Base-by-base conservation (phyloP, 2,797 vertebrate genomes). In the Etheostoma perlongum region DNA sequence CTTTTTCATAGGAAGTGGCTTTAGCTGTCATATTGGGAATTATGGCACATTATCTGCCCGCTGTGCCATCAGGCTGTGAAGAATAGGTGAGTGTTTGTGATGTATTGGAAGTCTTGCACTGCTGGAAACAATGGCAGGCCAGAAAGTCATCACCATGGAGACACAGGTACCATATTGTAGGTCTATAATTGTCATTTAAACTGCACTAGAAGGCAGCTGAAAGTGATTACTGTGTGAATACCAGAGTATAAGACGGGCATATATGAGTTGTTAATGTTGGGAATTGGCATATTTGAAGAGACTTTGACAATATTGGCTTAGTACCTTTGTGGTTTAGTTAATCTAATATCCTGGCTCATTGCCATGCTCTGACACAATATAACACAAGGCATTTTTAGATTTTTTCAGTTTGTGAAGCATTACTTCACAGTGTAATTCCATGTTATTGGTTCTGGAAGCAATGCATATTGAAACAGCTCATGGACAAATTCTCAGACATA, bases 1-100 rank as follows among this genome's bases (percentile, higher is more conserved):
- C 48, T 58, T 66, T 71, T 77, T 75, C 58, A 67, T 64, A 71
- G 19, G 53, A 76, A 82, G 66, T 75, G 70, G 42, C 69, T 74
- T 40, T 68, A 76, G 40, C 72, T 83, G 68, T 77, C 80, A 79
- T 46, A 12, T 63, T 23, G 63, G 21, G 63, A 67, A 63, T 59
- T 63, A 47, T 54, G 27, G 63, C 49, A 27, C 51, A 72, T 76
- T 59, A 72, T 63, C 42, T 58, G 30, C 30, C 33, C 6, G 23
- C 15, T 53, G 6, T 21, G 66, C 27, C 42, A 40, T 49, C 25
- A 0, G 6, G 19, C 40, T 53, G 33, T 15, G 36, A 60, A 70
- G 60, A 53, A 48, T 42, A 53, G 55, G 62, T 60, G 13, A 1
- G 42, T 30, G 62, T 60, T 49, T 64, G 19, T 69, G 12, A 58